phyloP scores from a whole-genome alignment of 1,140 invertebrate species.

The Cheumatopsyche charites region DNA sequence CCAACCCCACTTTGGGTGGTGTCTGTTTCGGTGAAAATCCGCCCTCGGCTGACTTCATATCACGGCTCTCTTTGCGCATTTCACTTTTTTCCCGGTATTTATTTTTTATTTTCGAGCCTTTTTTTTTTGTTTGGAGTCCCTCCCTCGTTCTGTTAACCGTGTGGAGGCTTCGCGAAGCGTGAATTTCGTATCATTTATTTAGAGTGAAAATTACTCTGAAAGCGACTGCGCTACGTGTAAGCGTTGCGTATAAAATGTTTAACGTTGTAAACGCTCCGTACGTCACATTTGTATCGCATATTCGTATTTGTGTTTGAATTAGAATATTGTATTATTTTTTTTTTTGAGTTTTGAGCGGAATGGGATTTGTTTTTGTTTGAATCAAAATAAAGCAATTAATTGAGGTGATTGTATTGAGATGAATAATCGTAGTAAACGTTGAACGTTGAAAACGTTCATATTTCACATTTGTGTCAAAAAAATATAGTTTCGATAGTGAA shows the following conservation, averaged over 20 bases:
- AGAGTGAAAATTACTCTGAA: not conserved
- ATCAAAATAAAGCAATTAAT: too few species aligned
- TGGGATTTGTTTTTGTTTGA: too few species aligned
- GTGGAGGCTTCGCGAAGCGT: not conserved
- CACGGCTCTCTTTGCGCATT: conserved; percentile 46
- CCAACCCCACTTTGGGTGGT: conserved; percentile 10
- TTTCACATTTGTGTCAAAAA: too few species aligned
- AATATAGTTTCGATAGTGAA: too few species aligned
- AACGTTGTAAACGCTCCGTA: not conserved
- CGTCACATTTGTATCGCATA: not conserved
- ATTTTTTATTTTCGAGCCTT: conserved; percentile 40
- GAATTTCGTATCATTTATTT: conserved; percentile 20
- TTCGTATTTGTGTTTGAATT: too few species aligned
- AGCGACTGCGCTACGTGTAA: not conserved
- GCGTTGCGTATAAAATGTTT: too few species aligned
- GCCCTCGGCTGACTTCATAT: conserved; percentile 18
- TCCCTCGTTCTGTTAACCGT: not conserved
- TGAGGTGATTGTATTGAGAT: too few species aligned
- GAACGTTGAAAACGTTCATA: too few species aligned
- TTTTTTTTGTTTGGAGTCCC: conserved; percentile 34
- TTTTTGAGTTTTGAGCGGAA: too few species aligned
- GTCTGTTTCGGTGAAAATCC: conserved; percentile 24
- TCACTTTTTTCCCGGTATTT: conserved; percentile 43
- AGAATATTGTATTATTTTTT: too few species aligned
- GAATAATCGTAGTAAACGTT: too few species aligned